Evolutionary conservation across 2,113 vertebrate species (phyloP), one percentile per base, ranked within the genome.

Genomic region (Pachypanchax playfairii): DNA sequence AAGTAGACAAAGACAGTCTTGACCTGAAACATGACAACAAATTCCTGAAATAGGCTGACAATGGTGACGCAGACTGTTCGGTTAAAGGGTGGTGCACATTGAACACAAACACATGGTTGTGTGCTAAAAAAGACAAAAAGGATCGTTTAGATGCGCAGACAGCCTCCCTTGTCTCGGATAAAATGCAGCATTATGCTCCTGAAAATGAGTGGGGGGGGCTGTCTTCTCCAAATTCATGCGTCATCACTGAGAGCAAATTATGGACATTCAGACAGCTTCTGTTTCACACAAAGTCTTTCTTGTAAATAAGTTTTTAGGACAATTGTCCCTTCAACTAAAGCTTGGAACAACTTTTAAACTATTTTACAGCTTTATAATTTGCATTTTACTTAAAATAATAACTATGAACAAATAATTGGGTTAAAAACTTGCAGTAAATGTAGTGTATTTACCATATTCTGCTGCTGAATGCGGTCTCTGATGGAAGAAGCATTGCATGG

Each of bases 131-230:
- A 60, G 51, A 74, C 56, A 54, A 65, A 68, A 24, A 43, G 65
- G 50, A 78, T 60, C 47, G 4, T 74, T 73, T 28, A 59, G 44
- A 60, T 6, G 10, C 59, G 54, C 67, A 72, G 33, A 64, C 73
- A 54, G 63, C 29, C 49, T 13, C 75, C 43, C 52, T 70, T 67
- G 75, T 39, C 44, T 41, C 17, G 14, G 20, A 46, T 42, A 42
- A 80, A 62, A 64, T 20, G 70, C 69, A 38, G 63, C 77, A 77
- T 77, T 79, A 53, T 74, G 52, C 41, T 41, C 33, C 42, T 6
- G 55, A 66, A 71, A 74, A 58, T 57, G 57, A 74, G 66, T 43
- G 20, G 0, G 61, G 14, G 35, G 7, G 50, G 35, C n/a, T 46
- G 36, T 69, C 51, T 65, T 65, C 53, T 57, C 44, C 43, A 29